Percentiles rank a stretch among this genome's conserved stretches.
phyloP scores from a whole-genome alignment of 2,113 vertebrate genomes.

The Cololabis saira region DNA sequence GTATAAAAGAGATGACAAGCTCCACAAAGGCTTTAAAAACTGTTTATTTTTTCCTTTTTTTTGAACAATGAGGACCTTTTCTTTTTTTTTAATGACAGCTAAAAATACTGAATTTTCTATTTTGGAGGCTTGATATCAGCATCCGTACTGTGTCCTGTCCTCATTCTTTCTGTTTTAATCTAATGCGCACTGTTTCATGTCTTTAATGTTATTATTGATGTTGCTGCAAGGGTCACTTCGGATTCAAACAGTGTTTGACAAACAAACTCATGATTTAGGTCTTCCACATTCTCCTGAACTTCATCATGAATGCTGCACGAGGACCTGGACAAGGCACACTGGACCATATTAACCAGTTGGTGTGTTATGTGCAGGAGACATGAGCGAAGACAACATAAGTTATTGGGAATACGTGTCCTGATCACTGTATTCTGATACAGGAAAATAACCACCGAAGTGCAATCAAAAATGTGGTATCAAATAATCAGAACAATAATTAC shows the following conservation, averaged over 20 bases:
- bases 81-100: conserved; percentile 40
- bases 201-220: conserved; percentile 10
- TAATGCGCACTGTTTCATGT: conserved; percentile 15
- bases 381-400: too few species aligned
- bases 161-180: conserved; percentile 56
- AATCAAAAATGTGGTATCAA: too few species aligned
- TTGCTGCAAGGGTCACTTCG: conserved; percentile 16
- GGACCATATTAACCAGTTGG: too few species aligned
- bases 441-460: too few species aligned
- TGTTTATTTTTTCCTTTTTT: conserved; percentile 45
- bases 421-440: too few species aligned
- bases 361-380: too few species aligned
- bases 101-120: conserved; percentile 48
- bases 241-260: not conserved
- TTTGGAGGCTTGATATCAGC: conserved; percentile 34
- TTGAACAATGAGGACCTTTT: conserved; percentile 17
- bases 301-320: not conserved
- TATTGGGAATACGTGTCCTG: too few species aligned
- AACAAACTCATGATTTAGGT: not conserved
- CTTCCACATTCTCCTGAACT: not conserved
- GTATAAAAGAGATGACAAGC: conserved; percentile 38
- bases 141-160: conserved; percentile 35
- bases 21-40: conserved; percentile 39
- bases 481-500: too few species aligned
- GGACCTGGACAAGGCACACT: too few species aligned